These are phyloP conservation scores for Eupristina koningsbergeri DNA, from an alignment of 1,140 invertebrate genomes.

Conservation along the genomic window DNA sequence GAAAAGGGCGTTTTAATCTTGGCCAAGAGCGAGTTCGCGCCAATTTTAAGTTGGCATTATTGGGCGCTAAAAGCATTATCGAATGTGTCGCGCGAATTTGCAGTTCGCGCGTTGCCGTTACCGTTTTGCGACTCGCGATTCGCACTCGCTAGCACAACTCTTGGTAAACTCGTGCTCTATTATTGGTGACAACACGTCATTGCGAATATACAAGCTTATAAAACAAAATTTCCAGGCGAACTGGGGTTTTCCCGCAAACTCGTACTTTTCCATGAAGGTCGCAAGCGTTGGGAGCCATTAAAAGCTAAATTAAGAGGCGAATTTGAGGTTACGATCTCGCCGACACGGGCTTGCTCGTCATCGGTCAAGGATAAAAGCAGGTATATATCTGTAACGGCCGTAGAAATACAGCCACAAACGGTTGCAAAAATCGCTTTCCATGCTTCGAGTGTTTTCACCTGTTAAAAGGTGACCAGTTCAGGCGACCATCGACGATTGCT, in stretches of 20 bases:
- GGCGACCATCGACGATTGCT: neutral
- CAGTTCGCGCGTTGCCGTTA: neutral
- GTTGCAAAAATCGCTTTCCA: constrained; percentile 18
- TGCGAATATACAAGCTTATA: neutral
- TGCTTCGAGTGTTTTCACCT: constrained; percentile 37
- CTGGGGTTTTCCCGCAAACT: neutral
- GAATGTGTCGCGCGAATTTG: constrained; percentile 19
- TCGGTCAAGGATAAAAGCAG: constrained; percentile 37
- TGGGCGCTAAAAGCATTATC: neutral
- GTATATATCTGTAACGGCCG: neutral
- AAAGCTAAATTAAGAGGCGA: neutral
- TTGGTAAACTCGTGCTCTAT: constrained; percentile 10
- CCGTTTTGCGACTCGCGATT: neutral
- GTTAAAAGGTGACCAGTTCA: constrained; percentile 29
- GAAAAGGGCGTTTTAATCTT: no score
- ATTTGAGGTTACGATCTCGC: constrained; percentile 34
- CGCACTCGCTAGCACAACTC: neutral
- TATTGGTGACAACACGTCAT: neutral
- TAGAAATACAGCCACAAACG: neutral
- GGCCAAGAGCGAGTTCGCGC: no score
- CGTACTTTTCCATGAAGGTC: constrained; percentile 17
- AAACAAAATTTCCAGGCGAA: neutral
- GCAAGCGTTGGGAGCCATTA: neutral
- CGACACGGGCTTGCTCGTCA: constrained; percentile 8
- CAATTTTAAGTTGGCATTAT: neutral